Evolutionary conservation across 2,797 vertebrate species (phyloP).

Genomic region (Gouania willdenowi): DNA sequence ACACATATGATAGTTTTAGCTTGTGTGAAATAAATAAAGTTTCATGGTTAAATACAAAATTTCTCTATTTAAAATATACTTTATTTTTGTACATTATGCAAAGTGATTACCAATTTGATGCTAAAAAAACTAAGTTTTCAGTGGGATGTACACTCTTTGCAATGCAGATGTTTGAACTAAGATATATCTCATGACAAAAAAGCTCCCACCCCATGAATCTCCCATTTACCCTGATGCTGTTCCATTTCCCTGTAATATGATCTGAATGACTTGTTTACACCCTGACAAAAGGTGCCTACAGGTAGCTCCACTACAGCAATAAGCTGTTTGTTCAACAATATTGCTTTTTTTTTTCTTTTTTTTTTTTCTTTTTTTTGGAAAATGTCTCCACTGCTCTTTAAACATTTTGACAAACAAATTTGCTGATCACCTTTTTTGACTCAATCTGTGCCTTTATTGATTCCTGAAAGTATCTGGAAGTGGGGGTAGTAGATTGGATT

Average conservation of each 20-base stretch:
- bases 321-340: slow-evolving; percentile 71
- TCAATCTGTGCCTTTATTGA: slow-evolving; percentile 73
- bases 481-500: slow-evolving; percentile 50
- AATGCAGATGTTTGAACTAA: slow-evolving; percentile 62
- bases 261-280: slow-evolving; percentile 55
- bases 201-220: slow-evolving; percentile 47
- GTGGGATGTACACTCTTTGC: slow-evolving; percentile 71
- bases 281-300: slow-evolving; percentile 64
- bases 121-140: slow-evolving; percentile 80
- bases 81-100: slow-evolving; percentile 83
- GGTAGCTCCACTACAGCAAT: slow-evolving; percentile 65
- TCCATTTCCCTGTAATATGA: slow-evolving; percentile 65
- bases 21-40: slow-evolving; percentile 74
- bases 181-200: slow-evolving; percentile 56
- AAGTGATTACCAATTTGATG: slow-evolving; percentile 77
- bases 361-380: slow-evolving; percentile 16
- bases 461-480: slow-evolving; percentile 75
- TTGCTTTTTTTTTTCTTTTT: slow-evolving; percentile 65
- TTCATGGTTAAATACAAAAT: slow-evolving; percentile 83
- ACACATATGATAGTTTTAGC: slow-evolving; percentile 69
- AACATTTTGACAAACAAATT: slow-evolving; percentile 41
- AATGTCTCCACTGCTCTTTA: slow-evolving; percentile 26
- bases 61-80: slow-evolving; percentile 83
- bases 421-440: slow-evolving; percentile 40
- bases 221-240: slow-evolving; percentile 66